Base-by-base conservation (phyloP, 2,888 invertebrate genomes). In the Tiliacea aurago region DNA sequence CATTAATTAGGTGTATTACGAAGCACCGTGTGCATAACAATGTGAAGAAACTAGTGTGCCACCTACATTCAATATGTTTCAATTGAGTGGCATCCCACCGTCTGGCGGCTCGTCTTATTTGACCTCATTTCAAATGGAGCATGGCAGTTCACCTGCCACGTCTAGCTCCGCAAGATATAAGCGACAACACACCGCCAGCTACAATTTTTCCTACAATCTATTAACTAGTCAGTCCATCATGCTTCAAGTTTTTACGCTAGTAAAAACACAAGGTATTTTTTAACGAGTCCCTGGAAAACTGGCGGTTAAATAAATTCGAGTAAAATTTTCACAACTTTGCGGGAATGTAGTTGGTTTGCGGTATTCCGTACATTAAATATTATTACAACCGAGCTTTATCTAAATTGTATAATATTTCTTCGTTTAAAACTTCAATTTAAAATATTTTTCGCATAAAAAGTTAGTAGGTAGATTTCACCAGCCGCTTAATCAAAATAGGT, bases 61-160 rank as follows among this genome's bases (percentile, higher is more conserved):
- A 88, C 91, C 92, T 90, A 91, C 91, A 88, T 89, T 84, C 91
- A 91, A 92, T 92, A 88, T 90, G 89, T 89, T 90, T 90, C 93
- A 93, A 93, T 94, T 92, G 92, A 91, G 89, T 86, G 83, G 91
- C 91, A 90, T 89, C 91, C 90, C 90, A 90, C 89, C 79, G 86
- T 82, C 84, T 85, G 87, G 85, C 86, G 87, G 84, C 90, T 90
- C 90, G 89, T 87, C 90, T 89, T 90, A 87, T 90, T 90, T 91
- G 93, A 93, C 94, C 94, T 91, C 92, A 90, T 93, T 94, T 83
- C 87, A 86, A 91, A 88, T 87, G 88, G 86, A 89, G 89, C 90
- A 86, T 83, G 79, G 79, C 78, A 71, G 84, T 87, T 89, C 91
- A 93, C 93, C 92, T 92, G 91, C 85, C 86, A 80, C 80, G 63